phyloP scores from a whole-genome alignment of 2,888 invertebrate species.

The Aporophyla nigra region DNA sequence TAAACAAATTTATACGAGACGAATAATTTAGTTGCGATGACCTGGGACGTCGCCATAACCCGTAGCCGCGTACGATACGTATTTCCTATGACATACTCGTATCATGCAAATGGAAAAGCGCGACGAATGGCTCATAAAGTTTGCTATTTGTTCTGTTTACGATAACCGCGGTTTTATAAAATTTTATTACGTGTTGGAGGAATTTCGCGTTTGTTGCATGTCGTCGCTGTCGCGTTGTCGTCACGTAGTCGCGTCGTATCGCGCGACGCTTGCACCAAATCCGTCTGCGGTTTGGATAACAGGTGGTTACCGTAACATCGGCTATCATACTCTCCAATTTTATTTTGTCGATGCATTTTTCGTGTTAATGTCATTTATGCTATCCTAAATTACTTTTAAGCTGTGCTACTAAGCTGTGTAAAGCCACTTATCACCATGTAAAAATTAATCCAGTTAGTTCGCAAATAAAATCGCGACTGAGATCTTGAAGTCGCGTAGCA shows the following conservation, averaged over 20 bases:
- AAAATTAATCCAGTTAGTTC: slow-evolving; percentile 49
- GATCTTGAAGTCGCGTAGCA: slow-evolving; percentile 32
- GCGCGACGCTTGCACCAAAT: slow-evolving; percentile 51
- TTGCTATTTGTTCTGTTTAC: slow-evolving; percentile 89
- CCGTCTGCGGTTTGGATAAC: slow-evolving; percentile 61
- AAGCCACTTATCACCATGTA: slow-evolving; percentile 40
- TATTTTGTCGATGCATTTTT: slow-evolving; percentile 29
- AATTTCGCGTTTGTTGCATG: slow-evolving; percentile 76
- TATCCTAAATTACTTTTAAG: slow-evolving; percentile 46
- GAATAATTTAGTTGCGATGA: slow-evolving; percentile 74
- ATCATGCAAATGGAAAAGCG: slow-evolving; percentile 88
- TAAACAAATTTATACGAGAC: slow-evolving; percentile 72
- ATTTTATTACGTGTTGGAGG: slow-evolving; percentile 82
- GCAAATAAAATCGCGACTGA: slow-evolving; percentile 44
- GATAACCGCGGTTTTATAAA: slow-evolving; percentile 88
- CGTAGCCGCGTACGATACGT: slow-evolving; percentile 66
- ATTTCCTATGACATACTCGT: slow-evolving; percentile 79
- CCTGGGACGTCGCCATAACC: slow-evolving; percentile 75
- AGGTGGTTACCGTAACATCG: slow-evolving; percentile 55
- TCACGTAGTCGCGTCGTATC: slow-evolving; percentile 54
- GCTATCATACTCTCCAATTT: slow-evolving; percentile 49
- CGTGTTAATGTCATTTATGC: slow-evolving; percentile 22
- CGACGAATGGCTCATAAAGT: slow-evolving; percentile 87
- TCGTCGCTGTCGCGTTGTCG: slow-evolving; percentile 59
- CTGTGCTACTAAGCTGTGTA: slow-evolving; percentile 34